Evolutionary conservation across 1,140 invertebrate genomes (phyloP).

Genomic region (Papilio helenus): DNA sequence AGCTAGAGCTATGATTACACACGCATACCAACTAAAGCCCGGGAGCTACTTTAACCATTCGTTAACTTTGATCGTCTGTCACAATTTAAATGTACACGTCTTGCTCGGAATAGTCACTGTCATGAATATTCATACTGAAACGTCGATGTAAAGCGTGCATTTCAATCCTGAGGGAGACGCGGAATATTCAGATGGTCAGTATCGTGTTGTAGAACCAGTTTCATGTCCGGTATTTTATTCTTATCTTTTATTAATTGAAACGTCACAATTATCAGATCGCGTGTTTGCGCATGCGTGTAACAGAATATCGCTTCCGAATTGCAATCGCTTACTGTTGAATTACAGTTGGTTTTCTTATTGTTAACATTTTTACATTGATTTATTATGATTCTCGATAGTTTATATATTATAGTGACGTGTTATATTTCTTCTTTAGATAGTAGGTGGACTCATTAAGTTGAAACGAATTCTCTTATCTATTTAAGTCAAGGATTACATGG

Average conservation of each 20-base stretch:
- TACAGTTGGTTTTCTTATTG: neutral
- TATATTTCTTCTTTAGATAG: neutral
- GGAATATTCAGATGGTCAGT: conserved; percentile 1
- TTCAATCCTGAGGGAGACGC: conserved; percentile 9
- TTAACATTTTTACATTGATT: neutral
- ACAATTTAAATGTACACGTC: conserved; percentile 20
- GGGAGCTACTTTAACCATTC: conserved; percentile 19
- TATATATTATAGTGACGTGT: neutral
- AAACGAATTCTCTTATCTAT: conserved; percentile 10
- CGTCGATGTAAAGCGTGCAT: conserved; percentile 31
- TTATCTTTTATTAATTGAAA: conserved; percentile 33
- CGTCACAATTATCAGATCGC: conserved; percentile 20
- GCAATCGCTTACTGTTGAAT: conserved; percentile 1
- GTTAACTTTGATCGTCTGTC: conserved; percentile 28
- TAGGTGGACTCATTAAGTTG: neutral
- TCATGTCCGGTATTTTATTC: conserved; percentile 25
- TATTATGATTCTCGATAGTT: neutral
- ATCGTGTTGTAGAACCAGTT: conserved; percentile 20
- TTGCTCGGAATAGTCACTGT: neutral
- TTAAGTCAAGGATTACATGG: conserved; percentile 6
- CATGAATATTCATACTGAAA: conserved; percentile 22
- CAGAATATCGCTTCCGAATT: conserved; percentile 22
- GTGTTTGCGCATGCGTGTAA: conserved; percentile 23
- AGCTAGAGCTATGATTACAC: conserved; percentile 7
- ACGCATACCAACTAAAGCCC: conserved; percentile 21